A percentile compares a stretch with the other conserved stretches of the same genome.
Conservation (phyloP, 2,797 vertebrate genomes). For the Pachyuromys duprasi region DNA sequence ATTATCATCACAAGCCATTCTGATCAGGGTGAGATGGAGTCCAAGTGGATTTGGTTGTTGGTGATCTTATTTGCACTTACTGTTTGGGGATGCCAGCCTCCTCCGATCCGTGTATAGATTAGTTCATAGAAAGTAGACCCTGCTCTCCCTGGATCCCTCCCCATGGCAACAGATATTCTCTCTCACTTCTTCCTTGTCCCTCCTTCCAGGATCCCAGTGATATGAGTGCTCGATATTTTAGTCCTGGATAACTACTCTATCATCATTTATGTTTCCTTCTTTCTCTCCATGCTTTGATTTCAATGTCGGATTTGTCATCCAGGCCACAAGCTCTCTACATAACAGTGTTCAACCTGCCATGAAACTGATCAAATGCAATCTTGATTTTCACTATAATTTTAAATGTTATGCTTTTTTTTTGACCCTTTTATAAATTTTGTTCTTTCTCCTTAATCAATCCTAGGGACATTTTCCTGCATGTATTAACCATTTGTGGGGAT, state of each 20-base stretch:
- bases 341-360: not conserved
- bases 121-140: not conserved
- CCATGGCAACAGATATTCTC: not conserved
- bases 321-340: not conserved
- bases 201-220: not conserved
- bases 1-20: not conserved
- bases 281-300: not conserved
- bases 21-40: not conserved
- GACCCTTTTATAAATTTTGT: not conserved
- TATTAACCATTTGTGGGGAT: not conserved
- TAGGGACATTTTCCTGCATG: not conserved
- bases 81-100: not conserved
- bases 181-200: not conserved
- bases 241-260: not conserved
- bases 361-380: not conserved
- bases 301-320: not conserved
- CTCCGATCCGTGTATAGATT: not conserved
- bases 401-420: not conserved
- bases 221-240: not conserved
- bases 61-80: not conserved
- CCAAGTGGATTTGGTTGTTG: not conserved
- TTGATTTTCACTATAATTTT: conserved; percentile 10
- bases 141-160: not conserved
- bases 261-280: not conserved
- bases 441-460: not conserved